A percentile compares a stretch with the other conserved stretches of the same genome.
These are phyloP conservation scores for Drosophila meridionalis DNA, from an alignment of 2,888 invertebrate genomes.

Conservation along the genomic window DNA sequence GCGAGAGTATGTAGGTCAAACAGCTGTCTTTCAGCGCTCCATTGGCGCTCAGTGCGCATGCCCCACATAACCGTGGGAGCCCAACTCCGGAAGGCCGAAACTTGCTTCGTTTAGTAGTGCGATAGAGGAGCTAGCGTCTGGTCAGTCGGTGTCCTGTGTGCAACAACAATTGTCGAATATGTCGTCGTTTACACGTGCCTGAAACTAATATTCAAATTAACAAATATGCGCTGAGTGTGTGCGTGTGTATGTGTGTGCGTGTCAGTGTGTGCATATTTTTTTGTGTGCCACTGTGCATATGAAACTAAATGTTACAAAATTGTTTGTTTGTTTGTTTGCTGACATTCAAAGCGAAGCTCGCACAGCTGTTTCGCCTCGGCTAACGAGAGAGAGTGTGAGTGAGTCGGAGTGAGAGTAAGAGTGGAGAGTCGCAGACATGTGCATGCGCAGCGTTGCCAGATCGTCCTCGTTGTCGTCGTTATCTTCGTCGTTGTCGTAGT, in stretches of 20 bases:
- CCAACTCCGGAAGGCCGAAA: conserved; percentile 57
- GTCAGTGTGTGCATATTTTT: conserved; percentile 10
- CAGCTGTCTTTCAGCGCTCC: conserved; percentile 69
- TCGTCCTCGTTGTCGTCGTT: conserved; percentile 8
- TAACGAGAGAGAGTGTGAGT: neutral
- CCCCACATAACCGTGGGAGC: conserved; percentile 48
- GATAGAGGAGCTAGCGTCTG: conserved; percentile 75
- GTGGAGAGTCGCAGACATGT: conserved; percentile 33
- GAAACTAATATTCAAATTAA: neutral
- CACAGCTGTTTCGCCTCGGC: conserved; percentile 57
- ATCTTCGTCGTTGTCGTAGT: neutral
- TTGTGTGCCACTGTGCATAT: conserved; percentile 1
- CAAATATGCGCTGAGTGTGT: conserved; percentile 4
- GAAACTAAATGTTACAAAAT: neutral
- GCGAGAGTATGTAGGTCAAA: conserved; percentile 65
- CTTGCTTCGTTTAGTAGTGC: conserved; percentile 71
- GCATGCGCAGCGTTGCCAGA: conserved; percentile 73
- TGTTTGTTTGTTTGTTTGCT: conserved; percentile 36
- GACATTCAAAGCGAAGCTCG: conserved; percentile 46
- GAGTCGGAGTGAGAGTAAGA: conserved; percentile 6
- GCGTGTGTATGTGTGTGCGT: conserved; percentile 7
- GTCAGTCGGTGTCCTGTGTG: conserved; percentile 55
- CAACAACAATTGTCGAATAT: conserved; percentile 13
- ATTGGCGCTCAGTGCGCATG: conserved; percentile 63
- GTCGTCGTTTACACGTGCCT: conserved; percentile 7